These are phyloP conservation scores for Sylvia atricapilla DNA, from an alignment of 2,113 vertebrate species.

Conservation along the genomic window DNA sequence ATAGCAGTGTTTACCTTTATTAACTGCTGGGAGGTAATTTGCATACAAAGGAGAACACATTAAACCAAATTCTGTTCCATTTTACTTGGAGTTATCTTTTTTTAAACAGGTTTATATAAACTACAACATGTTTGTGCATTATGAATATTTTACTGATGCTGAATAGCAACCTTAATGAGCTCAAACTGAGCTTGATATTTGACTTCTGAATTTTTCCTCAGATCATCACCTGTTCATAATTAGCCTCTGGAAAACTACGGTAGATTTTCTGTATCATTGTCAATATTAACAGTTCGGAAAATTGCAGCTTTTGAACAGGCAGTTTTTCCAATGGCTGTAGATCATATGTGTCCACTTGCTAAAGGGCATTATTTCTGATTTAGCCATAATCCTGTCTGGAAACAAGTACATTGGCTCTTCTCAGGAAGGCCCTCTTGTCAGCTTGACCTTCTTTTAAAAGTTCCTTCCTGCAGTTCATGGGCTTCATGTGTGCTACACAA, in stretches of 20 bases:
- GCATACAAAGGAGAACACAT: not conserved
- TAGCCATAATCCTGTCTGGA: not conserved
- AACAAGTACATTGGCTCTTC: not conserved
- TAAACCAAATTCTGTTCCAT: constrained; percentile 10
- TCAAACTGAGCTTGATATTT: constrained; percentile 60
- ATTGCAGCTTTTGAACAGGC: constrained; percentile 19
- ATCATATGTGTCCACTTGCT: not conserved
- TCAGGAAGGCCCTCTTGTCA: not conserved
- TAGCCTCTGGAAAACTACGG: constrained; percentile 45
- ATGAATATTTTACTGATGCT: constrained; percentile 60
- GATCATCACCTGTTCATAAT: constrained; percentile 69
- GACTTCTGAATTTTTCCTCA: constrained; percentile 57
- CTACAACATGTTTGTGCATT: constrained; percentile 48
- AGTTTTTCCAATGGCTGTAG: not conserved
- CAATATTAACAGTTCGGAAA: constrained; percentile 3
- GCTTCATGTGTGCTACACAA: not conserved
- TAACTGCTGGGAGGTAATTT: constrained; percentile 24
- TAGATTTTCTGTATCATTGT: not conserved
- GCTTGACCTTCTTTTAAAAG: constrained; percentile 8
- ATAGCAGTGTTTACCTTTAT: constrained; percentile 26
- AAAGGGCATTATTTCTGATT: constrained; percentile 16
- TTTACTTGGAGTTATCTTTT: constrained; percentile 36
- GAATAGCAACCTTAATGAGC: constrained; percentile 64
- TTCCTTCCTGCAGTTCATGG: not conserved
- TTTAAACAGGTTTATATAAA: constrained; percentile 44